Evolutionary conservation across 2,888 invertebrate species (phyloP).

Genomic region (Leptopilina myrica): DNA sequence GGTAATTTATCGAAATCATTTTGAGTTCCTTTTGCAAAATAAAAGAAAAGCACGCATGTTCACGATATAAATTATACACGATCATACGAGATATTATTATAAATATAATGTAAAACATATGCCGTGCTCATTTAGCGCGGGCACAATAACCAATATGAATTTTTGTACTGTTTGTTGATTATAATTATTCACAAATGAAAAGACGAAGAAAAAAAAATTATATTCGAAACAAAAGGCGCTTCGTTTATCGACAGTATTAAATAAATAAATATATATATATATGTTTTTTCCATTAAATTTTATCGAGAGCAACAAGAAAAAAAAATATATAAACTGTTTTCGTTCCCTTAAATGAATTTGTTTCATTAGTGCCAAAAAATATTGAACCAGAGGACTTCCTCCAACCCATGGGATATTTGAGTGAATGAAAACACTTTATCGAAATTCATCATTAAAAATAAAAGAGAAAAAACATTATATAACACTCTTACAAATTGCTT

Average conservation of each 20-base stretch:
- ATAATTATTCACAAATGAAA: not conserved
- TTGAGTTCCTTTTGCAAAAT: constrained; percentile 23
- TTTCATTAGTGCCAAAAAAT: constrained; percentile 36
- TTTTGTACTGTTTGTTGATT: constrained; percentile 40
- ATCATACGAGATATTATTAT: constrained; percentile 44
- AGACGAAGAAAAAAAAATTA: not conserved
- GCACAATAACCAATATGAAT: constrained; percentile 21
- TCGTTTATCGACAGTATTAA: constrained; percentile 26
- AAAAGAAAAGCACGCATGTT: constrained; percentile 25
- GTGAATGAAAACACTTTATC: constrained; percentile 34
- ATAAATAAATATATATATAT: too few species aligned
- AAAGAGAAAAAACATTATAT: constrained; percentile 8
- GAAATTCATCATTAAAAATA: not conserved
- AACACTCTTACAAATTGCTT: constrained; percentile 29
- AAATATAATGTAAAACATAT: constrained; percentile 43
- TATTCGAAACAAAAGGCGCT: constrained; percentile 32
- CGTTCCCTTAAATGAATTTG: constrained; percentile 34
- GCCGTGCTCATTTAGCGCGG: constrained; percentile 28
- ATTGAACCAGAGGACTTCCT: constrained; percentile 41
- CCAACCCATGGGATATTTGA: constrained; percentile 34
- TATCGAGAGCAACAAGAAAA: too few species aligned
- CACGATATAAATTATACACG: constrained; percentile 30
- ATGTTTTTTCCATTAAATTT: not conserved
- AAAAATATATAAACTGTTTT: constrained; percentile 3
- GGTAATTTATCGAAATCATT: not conserved